Evolutionary conservation across 2,113 vertebrate species (phyloP).

Genomic region (Arenaria interpres): DNA sequence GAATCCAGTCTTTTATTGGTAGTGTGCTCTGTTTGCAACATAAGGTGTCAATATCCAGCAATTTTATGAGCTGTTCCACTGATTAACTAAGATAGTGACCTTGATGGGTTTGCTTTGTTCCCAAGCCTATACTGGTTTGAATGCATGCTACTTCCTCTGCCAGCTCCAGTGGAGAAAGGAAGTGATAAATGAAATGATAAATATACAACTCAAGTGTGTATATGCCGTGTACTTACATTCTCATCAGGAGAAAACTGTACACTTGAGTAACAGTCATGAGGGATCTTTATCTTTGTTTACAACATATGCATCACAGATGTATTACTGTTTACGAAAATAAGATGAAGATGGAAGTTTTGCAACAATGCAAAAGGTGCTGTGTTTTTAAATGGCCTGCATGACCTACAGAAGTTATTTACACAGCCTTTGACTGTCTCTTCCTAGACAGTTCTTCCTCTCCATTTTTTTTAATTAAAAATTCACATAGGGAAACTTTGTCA

Average conservation of each 20-base stretch:
- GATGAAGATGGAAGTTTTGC: background rate
- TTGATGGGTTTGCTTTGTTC: background rate
- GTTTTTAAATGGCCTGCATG: background rate
- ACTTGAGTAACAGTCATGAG: background rate
- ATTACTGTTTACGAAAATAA: background rate
- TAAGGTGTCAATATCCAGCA: background rate
- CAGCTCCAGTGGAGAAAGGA: background rate
- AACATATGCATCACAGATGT: rapidly evolving
- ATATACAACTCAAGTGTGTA: background rate
- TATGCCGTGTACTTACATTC: background rate
- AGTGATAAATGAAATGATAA: background rate
- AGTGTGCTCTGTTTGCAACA: background rate
- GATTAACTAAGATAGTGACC: background rate
- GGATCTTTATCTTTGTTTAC: background rate
- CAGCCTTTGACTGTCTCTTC: background rate
- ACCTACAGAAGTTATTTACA: background rate
- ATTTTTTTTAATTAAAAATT: background rate
- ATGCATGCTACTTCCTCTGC: background rate
- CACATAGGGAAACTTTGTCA: background rate
- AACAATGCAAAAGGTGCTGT: background rate
- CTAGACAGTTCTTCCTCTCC: background rate
- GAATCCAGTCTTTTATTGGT: background rate
- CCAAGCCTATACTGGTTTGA: background rate
- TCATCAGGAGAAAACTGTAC: background rate
- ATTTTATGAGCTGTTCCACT: background rate